Conservation (phyloP, 2,797 vertebrate species). For the Pseudochirops corinnae region DNA sequence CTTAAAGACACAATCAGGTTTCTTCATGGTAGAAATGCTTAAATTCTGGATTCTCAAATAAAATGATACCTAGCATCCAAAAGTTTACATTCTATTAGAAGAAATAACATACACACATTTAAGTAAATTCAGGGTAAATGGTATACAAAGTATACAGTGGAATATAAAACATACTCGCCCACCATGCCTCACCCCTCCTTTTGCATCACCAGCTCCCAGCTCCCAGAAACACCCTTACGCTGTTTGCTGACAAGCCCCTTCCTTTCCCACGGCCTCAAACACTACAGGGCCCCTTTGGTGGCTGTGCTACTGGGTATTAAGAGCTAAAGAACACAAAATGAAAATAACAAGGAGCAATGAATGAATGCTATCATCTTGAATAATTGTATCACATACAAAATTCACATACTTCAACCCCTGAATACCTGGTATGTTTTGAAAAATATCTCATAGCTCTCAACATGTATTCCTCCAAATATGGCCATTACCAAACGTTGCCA, state of each 20-base stretch:
- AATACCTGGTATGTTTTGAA: neutral
- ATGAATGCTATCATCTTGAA: accelerated
- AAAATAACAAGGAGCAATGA: accelerated
- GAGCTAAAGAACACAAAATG: neutral
- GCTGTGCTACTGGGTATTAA: accelerated
- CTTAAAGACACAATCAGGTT: neutral
- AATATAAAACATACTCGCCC: neutral
- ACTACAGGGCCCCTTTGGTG: neutral
- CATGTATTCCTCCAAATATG: accelerated
- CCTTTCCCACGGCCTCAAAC: neutral
- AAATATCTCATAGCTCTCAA: neutral
- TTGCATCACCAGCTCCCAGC: neutral
- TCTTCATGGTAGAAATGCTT: neutral
- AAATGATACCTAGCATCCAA: neutral
- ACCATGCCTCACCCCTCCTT: neutral
- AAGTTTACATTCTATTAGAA: neutral
- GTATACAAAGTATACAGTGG: neutral
- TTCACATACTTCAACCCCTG: neutral
- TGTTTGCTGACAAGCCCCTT: neutral
- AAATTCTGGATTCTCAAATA: neutral
- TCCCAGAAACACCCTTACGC: neutral
- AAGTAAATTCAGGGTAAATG: neutral
- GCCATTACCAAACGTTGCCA: accelerated
- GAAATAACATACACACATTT: neutral
- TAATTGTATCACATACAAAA: neutral